A percentile compares a stretch with the other conserved stretches of the same genome.
Evolutionary conservation across 2,113 vertebrate species (phyloP).

Genomic region (Coryphaenoides rupestris): DNA sequence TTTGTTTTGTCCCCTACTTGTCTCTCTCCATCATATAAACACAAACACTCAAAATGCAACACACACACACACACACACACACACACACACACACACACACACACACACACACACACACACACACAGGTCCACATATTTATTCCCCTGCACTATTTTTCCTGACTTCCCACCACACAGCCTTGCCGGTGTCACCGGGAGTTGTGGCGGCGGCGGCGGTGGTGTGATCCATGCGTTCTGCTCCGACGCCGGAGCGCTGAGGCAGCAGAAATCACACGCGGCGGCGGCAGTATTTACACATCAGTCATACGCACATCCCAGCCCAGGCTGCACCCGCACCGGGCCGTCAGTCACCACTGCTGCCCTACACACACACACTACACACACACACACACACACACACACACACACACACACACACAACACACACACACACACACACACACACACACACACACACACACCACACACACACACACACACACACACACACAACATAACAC

Average conservation of each 20-base stretch:
- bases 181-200: no score
- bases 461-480: background rate
- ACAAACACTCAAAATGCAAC: background rate
- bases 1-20: no score
- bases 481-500: background rate
- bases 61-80: background rate
- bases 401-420: background rate
- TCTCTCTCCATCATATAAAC: no score
- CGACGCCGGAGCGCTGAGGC: conserved; percentile 64
- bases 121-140: background rate
- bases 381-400: background rate
- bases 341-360: conserved; percentile 67
- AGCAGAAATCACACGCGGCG: conserved; percentile 62
- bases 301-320: conserved; percentile 51
- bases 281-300: conserved; percentile 76
- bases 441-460: background rate
- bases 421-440: no score
- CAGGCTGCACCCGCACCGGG: conserved; percentile 42
- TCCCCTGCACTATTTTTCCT: conserved; percentile 14
- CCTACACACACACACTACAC: conserved; percentile 4
- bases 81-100: background rate
- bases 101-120: background rate
- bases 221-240: conserved; percentile 68
- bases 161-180: no score
- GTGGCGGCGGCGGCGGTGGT: conserved; percentile 47